phyloP scores from a whole-genome alignment of 2,113 vertebrate species.

The Cyprinus carpio region DNA sequence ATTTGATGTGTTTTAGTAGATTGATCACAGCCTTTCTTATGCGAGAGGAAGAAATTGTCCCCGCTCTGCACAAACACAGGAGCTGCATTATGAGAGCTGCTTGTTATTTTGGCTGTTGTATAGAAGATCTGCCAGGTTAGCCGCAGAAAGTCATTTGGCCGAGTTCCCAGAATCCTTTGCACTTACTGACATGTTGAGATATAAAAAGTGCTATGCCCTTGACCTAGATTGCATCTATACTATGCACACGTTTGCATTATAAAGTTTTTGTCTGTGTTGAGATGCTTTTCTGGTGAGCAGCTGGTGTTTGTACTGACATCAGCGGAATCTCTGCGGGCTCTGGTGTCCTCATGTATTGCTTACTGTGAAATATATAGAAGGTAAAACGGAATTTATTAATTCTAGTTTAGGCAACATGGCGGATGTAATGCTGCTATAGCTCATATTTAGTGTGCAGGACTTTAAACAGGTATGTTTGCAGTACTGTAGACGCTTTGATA shows the following conservation, averaged over 20 bases:
- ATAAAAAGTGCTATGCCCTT: conserved; percentile 38
- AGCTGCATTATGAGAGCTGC: conserved; percentile 7
- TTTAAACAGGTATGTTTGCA: conserved; percentile 10
- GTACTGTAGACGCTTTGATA: neutral
- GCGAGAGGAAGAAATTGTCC: conserved; percentile 6
- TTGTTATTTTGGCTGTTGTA: conserved; percentile 43
- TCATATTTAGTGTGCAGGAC: conserved; percentile 30
- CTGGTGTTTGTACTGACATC: conserved; percentile 39
- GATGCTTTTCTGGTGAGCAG: conserved; percentile 32
- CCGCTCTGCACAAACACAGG: conserved; percentile 5
- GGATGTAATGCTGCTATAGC: conserved; percentile 4
- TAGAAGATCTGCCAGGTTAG: conserved; percentile 17
- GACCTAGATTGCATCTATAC: conserved; percentile 33
- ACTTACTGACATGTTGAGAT: conserved; percentile 51
- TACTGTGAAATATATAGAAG: conserved; percentile 46
- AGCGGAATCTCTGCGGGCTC: conserved; percentile 45
- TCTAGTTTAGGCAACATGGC: conserved; percentile 31
- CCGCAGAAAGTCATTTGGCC: conserved; percentile 38
- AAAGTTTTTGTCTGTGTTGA: conserved; percentile 32
- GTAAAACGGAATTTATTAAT: conserved; percentile 12
- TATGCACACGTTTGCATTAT: conserved; percentile 46
- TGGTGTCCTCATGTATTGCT: conserved; percentile 46
- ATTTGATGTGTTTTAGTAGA: neutral
- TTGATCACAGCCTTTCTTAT: neutral
- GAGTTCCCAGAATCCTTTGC: conserved; percentile 47